Conservation (phyloP, 2,888 invertebrate species). For the Heliconius ismenius region DNA sequence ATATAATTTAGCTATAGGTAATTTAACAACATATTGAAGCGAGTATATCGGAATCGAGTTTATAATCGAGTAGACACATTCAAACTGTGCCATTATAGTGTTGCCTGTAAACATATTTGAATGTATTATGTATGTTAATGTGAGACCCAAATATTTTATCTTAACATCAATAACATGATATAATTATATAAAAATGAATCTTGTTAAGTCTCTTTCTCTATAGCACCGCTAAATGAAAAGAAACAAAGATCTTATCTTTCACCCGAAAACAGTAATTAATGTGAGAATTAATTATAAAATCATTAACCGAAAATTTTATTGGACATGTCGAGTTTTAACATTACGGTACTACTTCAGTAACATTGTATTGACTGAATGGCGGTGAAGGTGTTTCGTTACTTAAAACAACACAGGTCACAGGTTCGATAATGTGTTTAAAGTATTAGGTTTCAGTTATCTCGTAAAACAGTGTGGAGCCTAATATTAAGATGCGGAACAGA, state of each 20-base stretch:
- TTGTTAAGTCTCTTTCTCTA: background rate
- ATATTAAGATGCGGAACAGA: too few relatives aligned
- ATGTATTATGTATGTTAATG: background rate
- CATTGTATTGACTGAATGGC: background rate
- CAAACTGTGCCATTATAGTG: background rate
- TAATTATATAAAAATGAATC: background rate
- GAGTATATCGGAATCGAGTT: background rate
- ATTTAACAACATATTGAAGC: too few relatives aligned
- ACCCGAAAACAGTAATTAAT: conserved; percentile 23
- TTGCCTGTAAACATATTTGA: background rate
- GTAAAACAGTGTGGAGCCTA: background rate
- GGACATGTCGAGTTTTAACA: conserved; percentile 11
- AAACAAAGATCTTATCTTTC: conserved; percentile 17
- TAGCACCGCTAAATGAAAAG: background rate
- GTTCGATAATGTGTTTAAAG: background rate
- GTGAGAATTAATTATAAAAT: conserved; percentile 22
- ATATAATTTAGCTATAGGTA: too few relatives aligned
- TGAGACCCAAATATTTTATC: background rate
- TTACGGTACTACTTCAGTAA: conserved; percentile 10
- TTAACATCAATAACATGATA: background rate
- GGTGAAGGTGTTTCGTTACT: background rate
- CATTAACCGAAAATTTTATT: conserved; percentile 26
- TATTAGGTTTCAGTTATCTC: background rate
- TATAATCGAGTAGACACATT: background rate
- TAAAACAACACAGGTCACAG: background rate